phyloP scores from a whole-genome alignment of 2,888 invertebrate genomes.

The Metalampra italica region DNA sequence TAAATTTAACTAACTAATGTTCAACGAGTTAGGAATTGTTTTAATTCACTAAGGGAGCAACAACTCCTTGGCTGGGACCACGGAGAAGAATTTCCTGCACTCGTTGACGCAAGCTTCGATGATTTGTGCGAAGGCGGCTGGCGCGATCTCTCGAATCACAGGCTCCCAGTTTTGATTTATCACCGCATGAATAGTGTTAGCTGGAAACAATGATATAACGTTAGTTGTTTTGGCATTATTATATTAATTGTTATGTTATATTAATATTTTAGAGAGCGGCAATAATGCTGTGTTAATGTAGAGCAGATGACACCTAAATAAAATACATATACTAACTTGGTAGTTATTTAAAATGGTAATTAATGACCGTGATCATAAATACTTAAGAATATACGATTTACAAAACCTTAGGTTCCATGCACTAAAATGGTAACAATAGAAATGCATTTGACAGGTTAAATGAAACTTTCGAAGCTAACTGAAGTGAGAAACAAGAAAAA shows the following conservation, averaged over 20 bases:
- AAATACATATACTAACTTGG: too few relatives aligned
- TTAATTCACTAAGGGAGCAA: slow-evolving; percentile 32
- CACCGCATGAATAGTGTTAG: slow-evolving; percentile 54
- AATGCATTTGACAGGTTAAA: too few relatives aligned
- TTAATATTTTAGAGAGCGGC: neutral
- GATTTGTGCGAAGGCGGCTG: slow-evolving; percentile 64
- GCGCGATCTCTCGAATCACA: slow-evolving; percentile 69
- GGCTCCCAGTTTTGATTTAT: slow-evolving; percentile 72
- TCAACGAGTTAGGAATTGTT: too few relatives aligned
- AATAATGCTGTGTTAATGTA: neutral
- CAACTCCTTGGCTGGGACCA: slow-evolving; percentile 50
- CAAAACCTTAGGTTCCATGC: too few relatives aligned
- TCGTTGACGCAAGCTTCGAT: slow-evolving; percentile 66
- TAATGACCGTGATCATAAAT: too few relatives aligned
- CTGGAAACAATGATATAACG: slow-evolving; percentile 33
- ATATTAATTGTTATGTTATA: neutral
- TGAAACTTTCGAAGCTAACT: too few relatives aligned
- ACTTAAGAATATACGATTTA: too few relatives aligned
- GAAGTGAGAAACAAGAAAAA: too few relatives aligned
- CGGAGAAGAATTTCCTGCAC: slow-evolving; percentile 62
- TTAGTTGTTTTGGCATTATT: neutral
- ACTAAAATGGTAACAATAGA: too few relatives aligned
- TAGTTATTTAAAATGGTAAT: too few relatives aligned
- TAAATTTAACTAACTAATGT: neutral
- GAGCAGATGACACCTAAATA: too few relatives aligned